Evolutionary conservation across 2,888 invertebrate genomes (phyloP).

Genomic region (Eulithis testata): DNA sequence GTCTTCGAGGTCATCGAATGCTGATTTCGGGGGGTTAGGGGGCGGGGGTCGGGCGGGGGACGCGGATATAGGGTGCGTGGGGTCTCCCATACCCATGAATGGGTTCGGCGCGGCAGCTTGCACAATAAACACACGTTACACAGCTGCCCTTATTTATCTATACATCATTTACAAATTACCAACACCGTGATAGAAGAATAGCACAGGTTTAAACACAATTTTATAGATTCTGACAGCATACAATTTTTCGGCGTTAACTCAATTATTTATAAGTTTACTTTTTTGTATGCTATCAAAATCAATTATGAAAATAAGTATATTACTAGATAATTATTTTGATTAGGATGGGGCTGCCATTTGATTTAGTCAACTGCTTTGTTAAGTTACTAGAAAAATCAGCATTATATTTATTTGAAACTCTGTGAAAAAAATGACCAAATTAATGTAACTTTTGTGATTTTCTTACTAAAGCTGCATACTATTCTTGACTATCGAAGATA

Average conservation of each 20-base stretch:
- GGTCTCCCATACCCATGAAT: conserved; percentile 87
- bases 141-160: conserved; percentile 24
- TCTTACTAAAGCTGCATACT: no score
- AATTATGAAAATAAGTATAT: conserved; percentile 30
- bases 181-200: conserved; percentile 46
- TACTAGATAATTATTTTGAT: conserved; percentile 42
- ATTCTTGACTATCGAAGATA: no score
- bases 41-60: conserved; percentile 84
- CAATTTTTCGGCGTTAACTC: neutral
- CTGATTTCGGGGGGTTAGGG: conserved; percentile 83
- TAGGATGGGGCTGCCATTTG: conserved; percentile 45
- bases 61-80: conserved; percentile 72
- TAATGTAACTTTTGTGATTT: no score
- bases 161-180: conserved; percentile 36
- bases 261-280: neutral
- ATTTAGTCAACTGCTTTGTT: neutral
- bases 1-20: conserved; percentile 88
- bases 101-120: conserved; percentile 87
- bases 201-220: conserved; percentile 27
- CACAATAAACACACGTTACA: conserved; percentile 57
- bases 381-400: no score
- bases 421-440: no score
- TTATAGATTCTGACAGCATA: conserved; percentile 26
- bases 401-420: no score
- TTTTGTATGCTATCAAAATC: conserved; percentile 23